Base-by-base conservation (phyloP, 2,888 invertebrate genomes). In the Tetragonisca angustula region DNA sequence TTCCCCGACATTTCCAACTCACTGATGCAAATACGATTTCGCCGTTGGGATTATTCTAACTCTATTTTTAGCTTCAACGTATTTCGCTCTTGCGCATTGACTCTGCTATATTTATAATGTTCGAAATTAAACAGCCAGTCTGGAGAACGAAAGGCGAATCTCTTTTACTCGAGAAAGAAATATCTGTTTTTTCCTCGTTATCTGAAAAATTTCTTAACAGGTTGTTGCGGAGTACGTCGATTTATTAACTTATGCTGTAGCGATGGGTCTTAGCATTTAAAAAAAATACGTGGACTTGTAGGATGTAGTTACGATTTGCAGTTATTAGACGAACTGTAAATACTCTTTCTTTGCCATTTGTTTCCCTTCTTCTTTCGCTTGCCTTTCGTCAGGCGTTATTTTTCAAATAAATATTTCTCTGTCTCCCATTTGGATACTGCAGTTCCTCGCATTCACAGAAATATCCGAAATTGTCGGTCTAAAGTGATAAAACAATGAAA, bases 11-110 rank as follows among this genome's bases (percentile, higher is more conserved):
- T 27, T 52, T 27, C 24, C 32, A 11, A 17, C 52, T 19, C 72
- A 27, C 32, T n/a, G 17, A 32, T 62, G 64, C 71, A 43, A 71
- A 71, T 49, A 43, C 70, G 56, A 56, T 71, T 71, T 59, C 56
- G 36, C n/a, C 73, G 62, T 15, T 9, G n/a, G n/a, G 64, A 65
- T 52, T 21, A 61, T 54, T 24, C n/a, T 49, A 36, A 19, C n/a
- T 32, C 50, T 74, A 74, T 74, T 24, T 62, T n/a, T 52, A 64
- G 19, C 19, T 21, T 11, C 32, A 19, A n/a, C 1, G 13, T 64
- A n/a, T 64, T 52, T 52, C n/a, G 24, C n/a, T 15, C 21, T 3
- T n/a, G 62, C 5, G 19, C 19, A 59, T 24, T 2, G 19, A 59
- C 11, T 59, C 24, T 19, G 13, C 4, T 27, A 24, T 9, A 27